Conservation (phyloP, 2,797 vertebrate genomes). For the Alouatta caraya region DNA sequence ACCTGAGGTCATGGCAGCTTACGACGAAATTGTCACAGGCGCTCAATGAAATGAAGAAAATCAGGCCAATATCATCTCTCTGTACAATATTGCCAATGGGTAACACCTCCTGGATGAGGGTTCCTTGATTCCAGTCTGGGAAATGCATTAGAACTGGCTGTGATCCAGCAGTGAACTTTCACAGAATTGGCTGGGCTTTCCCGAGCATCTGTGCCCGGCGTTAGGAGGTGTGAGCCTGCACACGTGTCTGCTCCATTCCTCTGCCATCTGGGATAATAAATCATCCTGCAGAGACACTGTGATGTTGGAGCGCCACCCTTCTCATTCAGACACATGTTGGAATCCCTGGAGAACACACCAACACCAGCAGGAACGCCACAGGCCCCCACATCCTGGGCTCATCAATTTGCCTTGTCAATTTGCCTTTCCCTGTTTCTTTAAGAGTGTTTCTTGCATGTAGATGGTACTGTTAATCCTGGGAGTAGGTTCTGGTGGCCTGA, state of each 20-base stretch:
- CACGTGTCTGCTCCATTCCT: not conserved
- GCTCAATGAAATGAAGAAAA: not conserved
- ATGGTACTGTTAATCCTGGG: not conserved
- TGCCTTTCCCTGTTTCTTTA: not conserved
- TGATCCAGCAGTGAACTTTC: not conserved
- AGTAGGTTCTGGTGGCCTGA: not conserved
- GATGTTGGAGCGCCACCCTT: not conserved
- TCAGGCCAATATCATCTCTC: not conserved
- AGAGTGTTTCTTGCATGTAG: not conserved
- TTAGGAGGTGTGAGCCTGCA: not conserved
- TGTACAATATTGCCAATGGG: not conserved
- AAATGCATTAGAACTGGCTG: not conserved
- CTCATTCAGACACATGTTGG: not conserved
- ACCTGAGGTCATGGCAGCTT: not conserved
- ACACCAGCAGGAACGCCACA: not conserved
- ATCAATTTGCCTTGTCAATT: not conserved
- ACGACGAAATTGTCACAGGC: not conserved
- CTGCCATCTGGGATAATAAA: not conserved
- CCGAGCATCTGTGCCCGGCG: rapidly evolving
- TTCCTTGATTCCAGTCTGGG: not conserved
- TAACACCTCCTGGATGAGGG: not conserved
- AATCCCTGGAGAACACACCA: not conserved
- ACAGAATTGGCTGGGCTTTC: not conserved
- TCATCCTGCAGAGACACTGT: not conserved
- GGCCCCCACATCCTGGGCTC: no score